Conservation (phyloP, 2,888 invertebrate genomes). For the Epinotia demarniana region DNA sequence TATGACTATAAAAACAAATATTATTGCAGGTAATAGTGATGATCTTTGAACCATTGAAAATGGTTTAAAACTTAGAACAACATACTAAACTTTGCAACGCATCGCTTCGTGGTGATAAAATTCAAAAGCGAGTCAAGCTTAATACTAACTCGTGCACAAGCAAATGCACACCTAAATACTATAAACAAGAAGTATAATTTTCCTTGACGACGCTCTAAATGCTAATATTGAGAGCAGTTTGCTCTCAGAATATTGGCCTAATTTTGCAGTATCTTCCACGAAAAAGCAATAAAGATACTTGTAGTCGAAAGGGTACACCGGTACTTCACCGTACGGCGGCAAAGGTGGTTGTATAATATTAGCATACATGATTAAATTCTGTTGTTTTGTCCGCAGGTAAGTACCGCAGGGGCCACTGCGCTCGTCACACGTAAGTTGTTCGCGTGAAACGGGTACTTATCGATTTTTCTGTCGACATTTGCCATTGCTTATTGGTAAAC, state of each 20-base stretch:
- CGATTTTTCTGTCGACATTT: conserved; percentile 27
- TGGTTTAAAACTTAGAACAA: no score
- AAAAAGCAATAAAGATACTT: conserved; percentile 28
- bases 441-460: conserved; percentile 5
- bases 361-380: conserved; percentile 5
- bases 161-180: not conserved
- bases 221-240: conserved; percentile 22
- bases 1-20: no score
- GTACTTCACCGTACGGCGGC: not conserved
- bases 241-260: conserved; percentile 12
- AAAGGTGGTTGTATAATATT: not conserved
- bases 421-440: conserved; percentile 23
- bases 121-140: not conserved
- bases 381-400: conserved; percentile 37
- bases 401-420: conserved; percentile 15
- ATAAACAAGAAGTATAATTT: not conserved
- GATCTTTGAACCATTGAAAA: no score
- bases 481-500: not conserved
- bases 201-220: not conserved
- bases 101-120: not conserved
- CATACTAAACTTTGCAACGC: not conserved
- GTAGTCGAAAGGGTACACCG: not conserved
- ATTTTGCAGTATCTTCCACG: conserved; percentile 15
- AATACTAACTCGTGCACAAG: not conserved
- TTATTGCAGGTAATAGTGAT: no score